Evolutionary conservation across 2,888 invertebrate genomes (phyloP), one percentile per base, ranked within the genome.

Genomic region (Julus scandinavius): DNA sequence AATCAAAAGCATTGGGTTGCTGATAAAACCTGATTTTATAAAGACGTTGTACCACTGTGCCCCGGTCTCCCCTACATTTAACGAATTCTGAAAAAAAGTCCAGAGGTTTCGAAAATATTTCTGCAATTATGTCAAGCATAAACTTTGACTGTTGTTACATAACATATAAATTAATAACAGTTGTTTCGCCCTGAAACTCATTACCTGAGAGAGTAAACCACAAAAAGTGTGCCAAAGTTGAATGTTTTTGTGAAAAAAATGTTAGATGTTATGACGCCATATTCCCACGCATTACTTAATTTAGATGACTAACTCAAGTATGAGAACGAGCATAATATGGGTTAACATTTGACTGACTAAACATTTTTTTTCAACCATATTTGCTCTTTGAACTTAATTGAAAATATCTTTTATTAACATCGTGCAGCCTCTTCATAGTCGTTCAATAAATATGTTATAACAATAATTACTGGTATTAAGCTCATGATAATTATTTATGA

Each of bases 391-490:
- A 49, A 49, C 49, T 49, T 9, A 11, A 49, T 49, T 49, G 1
- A 49, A 49, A 49, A 0, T 49, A 2, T 49, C 13, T 13, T 49
- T 49, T 49, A 6, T 49, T 49, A 49, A 13, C 49, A 49, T 49
- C 49, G 49, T 49, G 0, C 29, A 29, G 49, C 49, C 49, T 49
- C 49, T 49, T 49, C 49, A 49, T 49, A 49, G 9, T 49, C 63
- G n/a, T 63, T 6, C 63, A 63, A 63, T 63, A 17, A 29, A 29
- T n/a, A 63, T 63, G 63, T 63, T 63, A 63, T 63, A 63, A 63
- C 63, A 63, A 63, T 63, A 63, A 63, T 63, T 63, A 63, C 63
- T 63, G n/a, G 63, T 63, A 63, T 63, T 63, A 63, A 63, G 63
- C 63, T 63, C 63, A 63, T 63, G 63, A n/a, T 58, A 58, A 58